Base-by-base conservation (phyloP, 2,797 vertebrate genomes). In the Alca torda region DNA sequence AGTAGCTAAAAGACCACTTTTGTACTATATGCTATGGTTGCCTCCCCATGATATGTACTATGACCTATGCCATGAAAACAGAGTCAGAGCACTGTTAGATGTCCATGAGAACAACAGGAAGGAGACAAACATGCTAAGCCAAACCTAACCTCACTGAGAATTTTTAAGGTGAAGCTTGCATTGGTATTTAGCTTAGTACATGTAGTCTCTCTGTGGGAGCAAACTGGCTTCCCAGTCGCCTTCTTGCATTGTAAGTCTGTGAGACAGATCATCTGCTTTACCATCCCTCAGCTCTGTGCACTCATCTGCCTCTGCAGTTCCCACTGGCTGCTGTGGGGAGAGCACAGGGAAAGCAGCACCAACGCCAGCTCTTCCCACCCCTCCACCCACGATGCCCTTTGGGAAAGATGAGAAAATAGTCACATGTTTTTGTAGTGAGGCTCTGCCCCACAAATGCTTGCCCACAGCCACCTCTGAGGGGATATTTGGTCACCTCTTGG, bases 61-160 rank as follows among this genome's bases (percentile, higher is more conserved):
- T 87, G 96, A 94, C 76, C 79, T 80, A 6, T 91, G 87, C 53
- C 64, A 64, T 26, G 41, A 94, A 94, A 94, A 89, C 16, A 63
- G 74, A 78, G 64, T 41, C 69, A 75, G 48, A 31, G 57, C 83
- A 51, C 63, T 95, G 39, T 90, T 54, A 83, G 24, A 85, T 68
- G 37, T 87, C 64, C 64, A 69, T 92, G 84, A 89, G 93, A 92
- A 88, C 70, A 96, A 79, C 6, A 4, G 25, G 41, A 95, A 93
- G 74, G 37, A 90, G 64, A 17, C 24, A 14, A 76, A 68, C 0
- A 0, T 43, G 56, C 24, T 76, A 65, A 59, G 24, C 53, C 43
- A 60, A 89, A 57, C 24, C 18, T 20, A 89, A 26, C 10, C 16
- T 75, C 73, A 23, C 53, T 60, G 26, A 80, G 67, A 78, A n/a